Base-by-base conservation (phyloP, 2,888 invertebrate species). In the Andrena hattorfiana region DNA sequence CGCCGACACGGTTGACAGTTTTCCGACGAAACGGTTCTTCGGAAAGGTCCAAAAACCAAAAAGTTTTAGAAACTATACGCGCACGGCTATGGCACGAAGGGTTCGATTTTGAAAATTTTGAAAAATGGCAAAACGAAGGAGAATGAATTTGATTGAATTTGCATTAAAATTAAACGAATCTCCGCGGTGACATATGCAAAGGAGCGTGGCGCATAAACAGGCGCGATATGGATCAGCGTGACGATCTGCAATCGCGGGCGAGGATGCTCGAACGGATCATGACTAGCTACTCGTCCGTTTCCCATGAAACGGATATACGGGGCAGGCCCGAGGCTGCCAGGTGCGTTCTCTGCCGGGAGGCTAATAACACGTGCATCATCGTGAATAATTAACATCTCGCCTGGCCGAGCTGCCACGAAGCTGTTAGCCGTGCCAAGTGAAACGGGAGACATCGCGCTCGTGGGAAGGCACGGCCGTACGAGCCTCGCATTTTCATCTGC, bases 341-440 rank as follows among this genome's bases (percentile, higher is more conserved):
- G 23, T 23, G 32, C 35, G 66, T 60, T 66, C 32, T 23, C 26
- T 23, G 56, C 35, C 49, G 67, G 56, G 51, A 59, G 76, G 67
- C 62, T 85, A 82, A 85, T 85, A 83, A 83, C 69, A 26, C 79
- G 62, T 69, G 76, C 70, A 84, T 84, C 80, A 86, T 82, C 84
- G 75, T 77, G 87, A 85, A 87, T 86, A 87, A 87, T 86, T 86
- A 87, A 83, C 78, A 63, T 79, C 77, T 85, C 79, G 72, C 72
- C 75, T 62, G 48, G 54, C 60, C n/a, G 51, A 20, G 26, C 54
- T 74, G 71, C 78, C 72, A 48, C 72, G 63, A 32, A 62, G 63
- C 51, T 68, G 66, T 68, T 62, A 48, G 69, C 28, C 42, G 66
- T 87, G 87, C 86, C 87, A 86, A 87, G 87, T 85, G 87, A 87